Evolutionary conservation across 2,113 vertebrate species (phyloP), one percentile per base, ranked within the genome.

Genomic region (Pholis gunnellus): DNA sequence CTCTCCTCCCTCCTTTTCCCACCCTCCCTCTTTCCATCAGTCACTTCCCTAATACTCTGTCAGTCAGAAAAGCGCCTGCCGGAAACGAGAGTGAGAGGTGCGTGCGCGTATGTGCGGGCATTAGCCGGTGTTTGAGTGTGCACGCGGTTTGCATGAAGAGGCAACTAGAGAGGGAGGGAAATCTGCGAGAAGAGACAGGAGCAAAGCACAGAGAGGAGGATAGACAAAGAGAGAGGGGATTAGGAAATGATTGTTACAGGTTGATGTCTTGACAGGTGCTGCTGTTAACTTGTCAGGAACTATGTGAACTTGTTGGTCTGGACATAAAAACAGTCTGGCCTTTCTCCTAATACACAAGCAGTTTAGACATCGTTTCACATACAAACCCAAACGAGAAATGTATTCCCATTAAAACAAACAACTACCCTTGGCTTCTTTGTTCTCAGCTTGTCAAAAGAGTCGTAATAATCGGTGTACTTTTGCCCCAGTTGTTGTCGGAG

Each of bases 1-100:
- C 25, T 54, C 17, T 17, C 40, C 60, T 40, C 48, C n/a, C 22
- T 60, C 31, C 20, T 17, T 17, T 18, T 57, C 56, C 22, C 56
- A 2, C 36, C 31, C 60, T 59, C 63, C 54, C 66, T 63, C 40
- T 80, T 79, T 77, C 84, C 84, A 87, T 87, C 79, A 87, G 69
- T 85, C 74, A 72, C 82, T 86, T 38, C 48, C 50, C 64, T 85
- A 87, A 87, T 91, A 72, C 83, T 82, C 87, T 90, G 86, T 87
- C 88, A 85, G 70, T 89, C 90, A 89, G 86, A 75, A 86, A 78
- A 82, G 68, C 72, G 56, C 70, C 64, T 72, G 79, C 50, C 54
- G 57, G 71, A 83, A 85, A 85, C 42, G 13, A 59, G 76, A 80
- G 70, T 1, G 70, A 78, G 70, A 56, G 34, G 54, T 72, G 70